Base-by-base conservation (phyloP, 2,113 vertebrate species). In the Promerops cafer region DNA sequence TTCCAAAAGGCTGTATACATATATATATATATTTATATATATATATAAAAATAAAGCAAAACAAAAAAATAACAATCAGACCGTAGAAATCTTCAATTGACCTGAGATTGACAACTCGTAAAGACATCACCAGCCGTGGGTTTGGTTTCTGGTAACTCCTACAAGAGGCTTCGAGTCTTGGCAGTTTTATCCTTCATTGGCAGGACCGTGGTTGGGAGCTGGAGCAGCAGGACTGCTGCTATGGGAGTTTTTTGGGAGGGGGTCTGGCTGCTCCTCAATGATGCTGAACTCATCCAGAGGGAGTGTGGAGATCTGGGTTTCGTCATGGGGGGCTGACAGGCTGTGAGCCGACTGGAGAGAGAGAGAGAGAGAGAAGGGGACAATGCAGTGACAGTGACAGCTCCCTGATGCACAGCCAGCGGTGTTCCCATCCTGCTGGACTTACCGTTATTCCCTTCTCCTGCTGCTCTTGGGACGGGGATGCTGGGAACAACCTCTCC, bases 71-170 rank as follows among this genome's bases (percentile, higher is more conserved):
- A 97, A 98, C 97, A 97, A 97, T 93, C 77, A 70, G 92, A 96
- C 83, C 13, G 50, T 94, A 97, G 91, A 98, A 98, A 98, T 97
- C 97, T 96, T 97, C 98, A 96, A 98, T 98, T 97, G 98, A 99
- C 99, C 99, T 99, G 99, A 99, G 99, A 98, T 98, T 92, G 97
- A 98, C 92, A 96, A 98, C 96, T 97, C 97, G 89, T 94, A 95
- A 92, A 97, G 98, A 97, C 97, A 95, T 97, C 90, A 95, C 94
- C 95, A 97, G 96, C 87, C 61, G 22, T 0, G 35, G 90, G 74
- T 92, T 89, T 85, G 91, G 90, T 78, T 93, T 70, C 93, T 84
- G 92, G 96, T 75, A 86, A 87, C 59, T 96, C 95, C 95, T 85
- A 53, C 92, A 87, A 87, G 96, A 95, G 89, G 82, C 44, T 74